Base-by-base conservation (phyloP, 2,888 invertebrate genomes). In the Pristionchus japonicus region DNA sequence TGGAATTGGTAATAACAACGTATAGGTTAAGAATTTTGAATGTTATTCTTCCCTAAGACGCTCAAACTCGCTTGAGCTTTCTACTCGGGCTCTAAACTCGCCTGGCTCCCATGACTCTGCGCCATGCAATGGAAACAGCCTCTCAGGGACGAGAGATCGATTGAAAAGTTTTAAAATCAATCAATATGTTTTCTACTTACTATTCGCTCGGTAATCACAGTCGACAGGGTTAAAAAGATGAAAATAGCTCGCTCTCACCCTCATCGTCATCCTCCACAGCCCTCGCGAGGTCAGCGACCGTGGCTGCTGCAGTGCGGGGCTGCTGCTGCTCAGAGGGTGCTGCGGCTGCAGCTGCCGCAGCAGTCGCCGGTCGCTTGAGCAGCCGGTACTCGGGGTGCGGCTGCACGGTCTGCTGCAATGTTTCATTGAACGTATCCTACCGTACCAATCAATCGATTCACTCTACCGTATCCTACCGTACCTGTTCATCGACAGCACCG, bases 181-280 rank as follows among this genome's bases (percentile, higher is more conserved):
- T n/a, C n/a, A n/a, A n/a, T n/a, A n/a, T n/a, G n/a, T n/a, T n/a
- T n/a, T n/a, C n/a, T n/a, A n/a, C n/a, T n/a, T n/a, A n/a, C n/a
- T n/a, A n/a, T n/a, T n/a, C n/a, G n/a, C n/a, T n/a, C n/a, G n/a
- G 20, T 52, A 2, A 15, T 23, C 17, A 52, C 31, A 17, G 15
- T 2, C 17, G 37, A 37, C 20, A 17, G 37, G 34, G 17, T 0
- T 13, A 4, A n/a, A 15, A 9, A 74, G 11, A 74, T 13, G 82
- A 47, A 4, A 4, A 40, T 4, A 82, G 2, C 49, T 64, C 31
- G 52, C 31, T 1, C 83, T 87, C 83, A 90, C 90, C 91, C 64
- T 91, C 92, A 82, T 91, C 91, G 61, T 92, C 92, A 84, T 92
- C 92, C 70, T 90, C 90, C 49, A 90, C 89, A 52, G 90, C 92